Evolutionary conservation across 2,797 vertebrate species (phyloP).

Genomic region (Smutsia temminckii): DNA sequence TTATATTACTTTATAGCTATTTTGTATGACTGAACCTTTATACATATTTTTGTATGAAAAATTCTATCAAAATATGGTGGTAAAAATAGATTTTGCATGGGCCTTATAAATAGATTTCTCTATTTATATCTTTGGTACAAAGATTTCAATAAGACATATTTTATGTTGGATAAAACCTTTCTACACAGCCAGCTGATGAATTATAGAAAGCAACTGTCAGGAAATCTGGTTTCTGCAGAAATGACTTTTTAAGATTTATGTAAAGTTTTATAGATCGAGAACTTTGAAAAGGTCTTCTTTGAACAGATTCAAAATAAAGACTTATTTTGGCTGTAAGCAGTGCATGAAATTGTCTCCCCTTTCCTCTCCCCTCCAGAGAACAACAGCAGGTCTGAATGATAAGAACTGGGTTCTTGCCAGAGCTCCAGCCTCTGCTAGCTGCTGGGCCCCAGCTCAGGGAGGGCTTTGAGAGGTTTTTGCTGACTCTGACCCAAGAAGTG

Average conservation of each 20-base stretch:
- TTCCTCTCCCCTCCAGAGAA: slow-evolving; percentile 63
- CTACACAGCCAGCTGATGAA: slow-evolving; percentile 40
- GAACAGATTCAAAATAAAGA: slow-evolving; percentile 53
- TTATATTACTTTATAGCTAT: slow-evolving; percentile 13
- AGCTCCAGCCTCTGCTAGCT: slow-evolving; percentile 40
- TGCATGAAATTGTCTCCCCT: slow-evolving; percentile 63
- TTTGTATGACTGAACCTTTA: slow-evolving; percentile 15
- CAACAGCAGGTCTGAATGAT: slow-evolving; percentile 72
- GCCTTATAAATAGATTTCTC: slow-evolving; percentile 7
- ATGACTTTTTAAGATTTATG: slow-evolving; percentile 53
- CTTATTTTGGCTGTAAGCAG: slow-evolving; percentile 68
- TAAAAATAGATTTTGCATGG: slow-evolving; percentile 5
- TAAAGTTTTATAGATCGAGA: slow-evolving; percentile 41
- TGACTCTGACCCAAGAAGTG: slow-evolving; percentile 74
- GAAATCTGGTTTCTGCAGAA: slow-evolving; percentile 64
- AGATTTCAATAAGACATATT: slow-evolving; percentile 55
- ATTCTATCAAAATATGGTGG: slow-evolving; percentile 46
- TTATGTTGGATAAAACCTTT: slow-evolving; percentile 43
- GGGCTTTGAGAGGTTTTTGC: slow-evolving; percentile 75
- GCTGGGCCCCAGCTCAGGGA: not conserved
- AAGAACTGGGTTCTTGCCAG: slow-evolving; percentile 75
- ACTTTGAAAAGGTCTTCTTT: slow-evolving; percentile 64
- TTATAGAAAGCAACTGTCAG: slow-evolving; percentile 54
- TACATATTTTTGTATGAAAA: no score
- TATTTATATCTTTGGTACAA: slow-evolving; percentile 20